phyloP scores from a whole-genome alignment of 2,797 vertebrate genomes.

The Sebastes taczanowskii region DNA sequence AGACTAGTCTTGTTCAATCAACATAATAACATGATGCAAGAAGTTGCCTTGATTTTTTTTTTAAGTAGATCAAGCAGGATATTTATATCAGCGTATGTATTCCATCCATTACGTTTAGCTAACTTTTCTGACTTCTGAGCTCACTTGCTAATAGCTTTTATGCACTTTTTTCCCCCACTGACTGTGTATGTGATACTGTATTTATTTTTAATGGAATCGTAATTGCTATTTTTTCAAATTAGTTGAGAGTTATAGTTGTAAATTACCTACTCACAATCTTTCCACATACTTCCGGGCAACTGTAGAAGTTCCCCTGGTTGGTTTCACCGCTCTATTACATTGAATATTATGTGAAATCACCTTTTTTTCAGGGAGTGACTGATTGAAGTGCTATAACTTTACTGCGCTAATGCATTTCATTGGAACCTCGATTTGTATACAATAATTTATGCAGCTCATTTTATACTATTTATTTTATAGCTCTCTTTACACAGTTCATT shows the following conservation, averaged over 20 bases:
- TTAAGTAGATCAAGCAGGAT: too few species aligned
- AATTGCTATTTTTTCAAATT: background rate
- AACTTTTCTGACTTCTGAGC: background rate
- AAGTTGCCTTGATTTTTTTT: too few species aligned
- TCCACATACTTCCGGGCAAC: background rate
- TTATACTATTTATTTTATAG: background rate
- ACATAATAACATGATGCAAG: too few species aligned
- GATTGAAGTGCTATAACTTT: background rate
- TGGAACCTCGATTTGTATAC: conserved; percentile 13
- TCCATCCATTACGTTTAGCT: too few species aligned
- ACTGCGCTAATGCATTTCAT: conserved; percentile 3
- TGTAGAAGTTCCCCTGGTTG: background rate
- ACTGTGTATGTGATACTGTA: background rate
- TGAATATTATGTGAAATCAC: background rate
- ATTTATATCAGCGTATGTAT: too few species aligned
- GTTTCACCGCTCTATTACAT: background rate
- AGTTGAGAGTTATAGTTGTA: background rate
- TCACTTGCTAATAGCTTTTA: background rate
- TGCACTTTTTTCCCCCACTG: background rate
- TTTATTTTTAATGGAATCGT: background rate
- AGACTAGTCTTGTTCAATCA: too few species aligned
- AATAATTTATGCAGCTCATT: conserved; percentile 19
- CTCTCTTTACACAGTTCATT: conserved; percentile 7
- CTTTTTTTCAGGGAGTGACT: background rate
- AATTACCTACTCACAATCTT: background rate